Conservation (phyloP, 2,888 invertebrate species). For the Cataglyphis cursor region DNA sequence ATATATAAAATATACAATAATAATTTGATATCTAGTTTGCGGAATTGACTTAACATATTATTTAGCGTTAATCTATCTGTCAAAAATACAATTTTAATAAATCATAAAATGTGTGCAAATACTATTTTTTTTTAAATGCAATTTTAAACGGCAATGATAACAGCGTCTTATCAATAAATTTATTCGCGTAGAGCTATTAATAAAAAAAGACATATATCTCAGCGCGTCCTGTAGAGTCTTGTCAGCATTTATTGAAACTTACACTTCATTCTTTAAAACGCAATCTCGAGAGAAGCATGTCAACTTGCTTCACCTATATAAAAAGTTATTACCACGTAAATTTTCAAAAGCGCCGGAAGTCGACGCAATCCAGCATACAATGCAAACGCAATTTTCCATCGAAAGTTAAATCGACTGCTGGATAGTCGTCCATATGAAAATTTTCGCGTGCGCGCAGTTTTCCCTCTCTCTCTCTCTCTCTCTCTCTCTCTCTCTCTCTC, state of each 20-base stretch:
- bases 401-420: slow-evolving; percentile 61
- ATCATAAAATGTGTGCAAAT: not conserved
- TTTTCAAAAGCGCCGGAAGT: slow-evolving; percentile 16
- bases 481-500: slow-evolving; percentile 1
- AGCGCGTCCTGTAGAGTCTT: not conserved
- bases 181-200: not conserved
- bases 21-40: not conserved
- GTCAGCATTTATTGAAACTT: slow-evolving; percentile 3
- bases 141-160: not conserved
- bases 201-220: not conserved
- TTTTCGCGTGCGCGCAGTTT: slow-evolving; percentile 35
- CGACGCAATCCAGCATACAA: slow-evolving; percentile 47
- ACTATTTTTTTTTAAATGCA: not conserved
- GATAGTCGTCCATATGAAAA: slow-evolving; percentile 41
- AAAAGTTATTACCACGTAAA: slow-evolving; percentile 21
- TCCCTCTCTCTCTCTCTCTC: too few relatives aligned
- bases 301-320: slow-evolving; percentile 7
- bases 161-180: not conserved
- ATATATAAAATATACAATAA: not conserved
- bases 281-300: slow-evolving; percentile 12
- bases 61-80: not conserved
- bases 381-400: slow-evolving; percentile 65
- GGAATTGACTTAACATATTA: not conserved
- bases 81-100: not conserved
- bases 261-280: slow-evolving; percentile 16